Evolutionary conservation across 2,797 vertebrate genomes (phyloP).

Genomic region (Darevskia mixta): DNA sequence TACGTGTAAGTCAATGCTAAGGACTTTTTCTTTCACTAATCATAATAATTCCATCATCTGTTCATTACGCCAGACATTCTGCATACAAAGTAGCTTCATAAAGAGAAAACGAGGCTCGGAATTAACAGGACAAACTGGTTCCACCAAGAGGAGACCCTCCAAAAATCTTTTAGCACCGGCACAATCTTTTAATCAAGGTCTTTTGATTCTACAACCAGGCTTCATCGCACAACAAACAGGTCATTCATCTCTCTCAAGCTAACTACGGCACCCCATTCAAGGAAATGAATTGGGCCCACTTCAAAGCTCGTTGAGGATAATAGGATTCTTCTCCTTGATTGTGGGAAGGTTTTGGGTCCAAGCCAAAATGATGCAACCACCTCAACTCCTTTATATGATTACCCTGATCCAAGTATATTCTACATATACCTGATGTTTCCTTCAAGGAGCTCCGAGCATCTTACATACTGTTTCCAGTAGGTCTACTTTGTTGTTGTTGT

Average conservation of each 20-base stretch:
- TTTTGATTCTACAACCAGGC: constrained; percentile 17
- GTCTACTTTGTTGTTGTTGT: background rate
- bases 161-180: constrained; percentile 30
- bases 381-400: background rate
- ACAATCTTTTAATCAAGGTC: constrained; percentile 34
- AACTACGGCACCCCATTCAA: background rate
- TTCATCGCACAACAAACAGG: background rate
- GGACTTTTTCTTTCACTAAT: constrained; percentile 22
- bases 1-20: constrained; percentile 46
- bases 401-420: background rate
- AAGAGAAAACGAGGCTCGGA: constrained; percentile 27
- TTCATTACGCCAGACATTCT: constrained; percentile 32
- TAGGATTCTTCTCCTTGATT: background rate
- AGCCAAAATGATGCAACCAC: background rate
- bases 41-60: constrained; percentile 49
- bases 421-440: background rate
- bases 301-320: constrained; percentile 10
- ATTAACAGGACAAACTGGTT: constrained; percentile 24
- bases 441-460: background rate
- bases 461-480: background rate
- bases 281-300: background rate
- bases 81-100: constrained; percentile 45
- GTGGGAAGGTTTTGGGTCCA: background rate
- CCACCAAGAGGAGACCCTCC: constrained; percentile 29
- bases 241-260: background rate